Evolutionary conservation across 1,140 invertebrate species (phyloP).

Genomic region (Watersipora subatra): DNA sequence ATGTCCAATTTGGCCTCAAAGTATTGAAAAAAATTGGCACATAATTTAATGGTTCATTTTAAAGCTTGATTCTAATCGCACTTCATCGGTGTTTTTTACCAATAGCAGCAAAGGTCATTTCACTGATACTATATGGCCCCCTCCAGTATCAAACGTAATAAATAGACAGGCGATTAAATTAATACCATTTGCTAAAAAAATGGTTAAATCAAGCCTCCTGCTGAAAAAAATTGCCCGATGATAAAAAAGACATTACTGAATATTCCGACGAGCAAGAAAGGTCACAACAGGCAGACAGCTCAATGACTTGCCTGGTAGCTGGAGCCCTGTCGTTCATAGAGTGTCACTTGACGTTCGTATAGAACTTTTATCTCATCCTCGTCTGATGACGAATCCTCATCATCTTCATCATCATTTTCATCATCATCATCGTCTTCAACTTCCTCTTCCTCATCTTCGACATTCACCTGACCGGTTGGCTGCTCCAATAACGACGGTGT

Average conservation of each 20-base stretch:
- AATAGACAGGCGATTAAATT: neutral
- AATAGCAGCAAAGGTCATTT: too few species aligned
- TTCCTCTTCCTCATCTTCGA: neutral
- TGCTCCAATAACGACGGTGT: too few species aligned
- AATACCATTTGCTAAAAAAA: neutral
- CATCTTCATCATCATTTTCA: constrained; percentile 21
- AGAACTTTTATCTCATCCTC: constrained; percentile 26
- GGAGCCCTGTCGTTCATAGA: constrained; percentile 11
- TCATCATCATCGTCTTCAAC: constrained; percentile 19
- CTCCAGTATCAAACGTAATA: neutral
- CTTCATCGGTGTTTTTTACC: too few species aligned
- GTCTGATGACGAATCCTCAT: constrained; percentile 37
- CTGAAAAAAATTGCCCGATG: neutral
- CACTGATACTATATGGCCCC: too few species aligned
- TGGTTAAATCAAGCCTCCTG: too few species aligned
- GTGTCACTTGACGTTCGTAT: constrained; percentile 37
- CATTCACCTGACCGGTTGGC: too few species aligned
- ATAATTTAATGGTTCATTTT: too few species aligned
- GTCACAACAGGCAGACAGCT: too few species aligned
- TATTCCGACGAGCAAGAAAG: too few species aligned
- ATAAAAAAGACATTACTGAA: neutral
- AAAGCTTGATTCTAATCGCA: too few species aligned
- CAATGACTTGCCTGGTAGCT: neutral
- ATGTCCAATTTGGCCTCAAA: too few species aligned
- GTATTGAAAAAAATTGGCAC: too few species aligned